A percentile compares a stretch with the other conserved stretches of the same genome.
Conservation (phyloP, 2,797 vertebrate genomes). For the Craterocephalus amniculus region DNA sequence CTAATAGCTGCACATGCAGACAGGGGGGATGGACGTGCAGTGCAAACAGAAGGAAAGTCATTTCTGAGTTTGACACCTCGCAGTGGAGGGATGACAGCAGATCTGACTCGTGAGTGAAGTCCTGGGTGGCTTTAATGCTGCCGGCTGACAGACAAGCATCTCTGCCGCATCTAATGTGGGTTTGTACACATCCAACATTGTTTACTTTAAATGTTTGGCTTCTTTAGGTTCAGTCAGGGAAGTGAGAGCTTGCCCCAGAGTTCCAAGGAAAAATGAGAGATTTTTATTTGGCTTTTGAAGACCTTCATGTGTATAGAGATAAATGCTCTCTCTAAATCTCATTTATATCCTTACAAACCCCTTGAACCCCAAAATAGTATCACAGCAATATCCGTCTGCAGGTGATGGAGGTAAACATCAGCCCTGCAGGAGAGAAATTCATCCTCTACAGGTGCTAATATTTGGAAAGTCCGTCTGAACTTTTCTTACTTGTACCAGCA, state of each 20-base stretch:
- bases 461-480: not conserved
- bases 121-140: conserved; percentile 36
- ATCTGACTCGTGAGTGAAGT: conserved; percentile 59
- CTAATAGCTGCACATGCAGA: conserved; percentile 10
- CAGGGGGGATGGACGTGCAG: conserved; percentile 8
- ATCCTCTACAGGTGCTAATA: no score
- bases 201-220: conserved; percentile 8
- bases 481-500: not conserved
- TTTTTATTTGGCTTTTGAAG: not conserved
- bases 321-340: not conserved
- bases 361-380: not conserved
- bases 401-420: not conserved
- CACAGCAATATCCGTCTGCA: not conserved
- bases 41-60: conserved; percentile 37
- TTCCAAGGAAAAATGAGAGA: not conserved
- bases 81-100: conserved; percentile 33
- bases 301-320: not conserved
- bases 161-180: not conserved
- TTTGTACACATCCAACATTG: not conserved
- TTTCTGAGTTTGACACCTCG: conserved; percentile 39
- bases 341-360: conserved; percentile 1
- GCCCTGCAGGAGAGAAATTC: not conserved
- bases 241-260: not conserved
- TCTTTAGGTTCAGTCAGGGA: not conserved
- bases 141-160: conserved; percentile 28